These are phyloP conservation scores for Podarcis siculus DNA, from an alignment of 2,797 vertebrate genomes.

Conservation along the genomic window DNA sequence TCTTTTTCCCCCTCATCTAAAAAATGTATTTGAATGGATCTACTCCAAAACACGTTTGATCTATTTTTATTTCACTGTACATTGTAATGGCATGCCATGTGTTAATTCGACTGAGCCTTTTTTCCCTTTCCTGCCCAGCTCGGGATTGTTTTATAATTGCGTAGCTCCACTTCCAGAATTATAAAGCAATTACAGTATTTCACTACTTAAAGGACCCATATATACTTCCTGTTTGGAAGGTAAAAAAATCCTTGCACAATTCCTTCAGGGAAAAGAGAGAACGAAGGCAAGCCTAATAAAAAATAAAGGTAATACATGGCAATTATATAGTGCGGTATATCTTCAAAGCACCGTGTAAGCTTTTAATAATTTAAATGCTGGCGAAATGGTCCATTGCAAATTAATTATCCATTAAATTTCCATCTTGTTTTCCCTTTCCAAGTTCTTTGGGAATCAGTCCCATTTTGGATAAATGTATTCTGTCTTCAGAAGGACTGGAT, in stretches of 20 bases:
- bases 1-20: slow-evolving; percentile 5
- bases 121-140: background rate
- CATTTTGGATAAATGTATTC: background rate
- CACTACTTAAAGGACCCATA: slow-evolving; percentile 34
- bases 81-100: slow-evolving; percentile 4
- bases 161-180: slow-evolving; percentile 28
- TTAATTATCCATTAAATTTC: background rate
- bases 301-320: background rate
- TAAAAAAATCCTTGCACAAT: slow-evolving; percentile 11
- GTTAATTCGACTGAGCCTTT: background rate
- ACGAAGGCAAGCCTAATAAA: slow-evolving; percentile 16
- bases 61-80: slow-evolving; percentile 17
- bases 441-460: slow-evolving; percentile 3
- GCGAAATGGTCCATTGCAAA: background rate
- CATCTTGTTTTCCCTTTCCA: slow-evolving; percentile 18
- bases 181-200: slow-evolving; percentile 30
- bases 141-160: background rate
- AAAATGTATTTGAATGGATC: slow-evolving; percentile 9
- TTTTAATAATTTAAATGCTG: slow-evolving; percentile 25
- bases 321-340: background rate
- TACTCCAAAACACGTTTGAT: slow-evolving; percentile 4
- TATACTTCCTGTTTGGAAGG: slow-evolving; percentile 16
- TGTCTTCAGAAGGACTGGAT: background rate
- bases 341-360: slow-evolving; percentile 34
- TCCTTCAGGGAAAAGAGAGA: slow-evolving; percentile 31